Conservation (phyloP, 2,797 vertebrate genomes). For the Perodicticus potto region DNA sequence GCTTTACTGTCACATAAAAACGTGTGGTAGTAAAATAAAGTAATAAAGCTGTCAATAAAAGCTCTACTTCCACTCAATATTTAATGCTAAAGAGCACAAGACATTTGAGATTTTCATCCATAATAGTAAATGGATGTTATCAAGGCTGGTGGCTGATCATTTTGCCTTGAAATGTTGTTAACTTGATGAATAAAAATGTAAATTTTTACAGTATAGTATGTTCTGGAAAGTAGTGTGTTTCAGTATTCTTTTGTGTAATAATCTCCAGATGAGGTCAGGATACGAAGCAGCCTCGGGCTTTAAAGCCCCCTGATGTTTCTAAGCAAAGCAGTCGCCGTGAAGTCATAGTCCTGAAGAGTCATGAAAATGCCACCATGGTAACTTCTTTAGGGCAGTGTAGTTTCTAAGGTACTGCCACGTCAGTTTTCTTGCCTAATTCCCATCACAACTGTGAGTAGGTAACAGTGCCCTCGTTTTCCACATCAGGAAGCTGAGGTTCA, state of each 20-base stretch:
- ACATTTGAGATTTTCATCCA: constrained; percentile 47
- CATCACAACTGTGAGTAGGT: neutral
- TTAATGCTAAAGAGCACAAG: constrained; percentile 44
- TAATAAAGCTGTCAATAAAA: constrained; percentile 71
- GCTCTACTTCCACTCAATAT: constrained; percentile 61
- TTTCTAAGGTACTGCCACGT: neutral
- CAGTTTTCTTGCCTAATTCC: neutral
- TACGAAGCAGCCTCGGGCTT: neutral
- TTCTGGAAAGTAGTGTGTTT: constrained; percentile 15
- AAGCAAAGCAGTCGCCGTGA: neutral
- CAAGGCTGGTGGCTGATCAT: constrained; percentile 31
- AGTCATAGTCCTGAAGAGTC: neutral
- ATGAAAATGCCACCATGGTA: neutral
- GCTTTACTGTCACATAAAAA: constrained; percentile 64
- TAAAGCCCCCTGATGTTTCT: neutral
- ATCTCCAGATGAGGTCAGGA: neutral
- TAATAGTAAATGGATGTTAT: constrained; percentile 44
- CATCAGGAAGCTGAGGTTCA: neutral
- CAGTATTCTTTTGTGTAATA: neutral
- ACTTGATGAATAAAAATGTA: constrained; percentile 65
- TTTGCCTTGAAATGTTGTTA: constrained; percentile 68
- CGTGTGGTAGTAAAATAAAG: constrained; percentile 48
- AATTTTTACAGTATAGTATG: neutral
- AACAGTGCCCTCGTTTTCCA: neutral
- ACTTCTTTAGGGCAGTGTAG: neutral